Percentiles rank a stretch among this genome's conserved stretches.
Conservation (phyloP, 2,113 vertebrate genomes). For the Leptobrachium leishanense region DNA sequence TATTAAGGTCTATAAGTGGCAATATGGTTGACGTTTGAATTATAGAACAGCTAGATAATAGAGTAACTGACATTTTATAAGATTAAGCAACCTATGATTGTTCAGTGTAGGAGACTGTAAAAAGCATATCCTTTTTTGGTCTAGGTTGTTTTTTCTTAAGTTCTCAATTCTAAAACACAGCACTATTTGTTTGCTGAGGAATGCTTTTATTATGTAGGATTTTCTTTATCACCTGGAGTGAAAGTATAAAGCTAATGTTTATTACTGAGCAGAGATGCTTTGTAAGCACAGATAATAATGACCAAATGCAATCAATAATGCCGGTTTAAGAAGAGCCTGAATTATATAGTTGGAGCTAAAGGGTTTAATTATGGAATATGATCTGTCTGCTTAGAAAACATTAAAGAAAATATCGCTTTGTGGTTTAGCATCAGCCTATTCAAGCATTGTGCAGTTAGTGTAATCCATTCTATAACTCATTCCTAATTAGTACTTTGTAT, state of each 20-base stretch:
- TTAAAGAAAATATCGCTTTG: slow-evolving; percentile 19
- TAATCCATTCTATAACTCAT: no score
- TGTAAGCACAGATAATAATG: slow-evolving; percentile 26
- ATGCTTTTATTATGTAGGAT: slow-evolving; percentile 8
- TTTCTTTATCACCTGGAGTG: neutral
- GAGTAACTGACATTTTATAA: no score
- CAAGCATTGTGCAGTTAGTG: neutral
- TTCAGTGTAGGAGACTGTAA: no score
- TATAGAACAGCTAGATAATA: no score
- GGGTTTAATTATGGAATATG: slow-evolving; percentile 39
- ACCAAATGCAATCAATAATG: slow-evolving; percentile 30
- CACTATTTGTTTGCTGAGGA: neutral
- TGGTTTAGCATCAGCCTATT: neutral
- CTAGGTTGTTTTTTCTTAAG: neutral
- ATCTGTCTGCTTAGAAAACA: slow-evolving; percentile 32
- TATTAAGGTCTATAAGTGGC: no score
- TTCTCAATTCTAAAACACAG: neutral
- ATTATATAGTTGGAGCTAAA: slow-evolving; percentile 27
- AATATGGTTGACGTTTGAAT: no score
- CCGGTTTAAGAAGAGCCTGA: slow-evolving; percentile 13
- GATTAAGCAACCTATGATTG: no score
- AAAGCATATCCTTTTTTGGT: neutral
- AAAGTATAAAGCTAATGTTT: slow-evolving; percentile 15
- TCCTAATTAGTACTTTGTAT: no score
- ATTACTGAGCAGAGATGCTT: slow-evolving; percentile 4